These are phyloP conservation scores for Sander vitreus DNA, from an alignment of 2,113 vertebrate genomes.

Conservation along the genomic window DNA sequence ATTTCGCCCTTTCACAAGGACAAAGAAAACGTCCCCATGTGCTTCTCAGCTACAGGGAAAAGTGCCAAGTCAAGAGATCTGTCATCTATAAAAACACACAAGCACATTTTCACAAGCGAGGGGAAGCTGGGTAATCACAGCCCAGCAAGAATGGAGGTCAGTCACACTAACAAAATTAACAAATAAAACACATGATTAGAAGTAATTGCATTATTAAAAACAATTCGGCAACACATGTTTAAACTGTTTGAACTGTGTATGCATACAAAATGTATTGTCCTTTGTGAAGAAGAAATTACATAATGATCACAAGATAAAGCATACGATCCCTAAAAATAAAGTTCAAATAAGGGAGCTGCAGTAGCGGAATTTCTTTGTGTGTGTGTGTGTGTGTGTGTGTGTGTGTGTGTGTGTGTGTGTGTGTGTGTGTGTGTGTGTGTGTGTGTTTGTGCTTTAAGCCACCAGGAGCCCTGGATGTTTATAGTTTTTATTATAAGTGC, in stretches of 20 bases:
- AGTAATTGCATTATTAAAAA: neutral
- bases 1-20: slow-evolving; percentile 64
- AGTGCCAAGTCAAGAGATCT: slow-evolving; percentile 75
- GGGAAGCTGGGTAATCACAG: slow-evolving; percentile 55
- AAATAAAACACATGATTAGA: neutral
- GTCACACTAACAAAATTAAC: neutral
- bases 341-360: neutral
- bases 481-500: slow-evolving; percentile 16
- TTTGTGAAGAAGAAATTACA: neutral
- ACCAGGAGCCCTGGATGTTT: slow-evolving; percentile 13
- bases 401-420: neutral
- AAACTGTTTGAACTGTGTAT: neutral
- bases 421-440: neutral
- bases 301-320: neutral
- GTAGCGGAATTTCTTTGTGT: neutral
- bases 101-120: slow-evolving; percentile 46
- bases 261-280: neutral
- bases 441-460: neutral
- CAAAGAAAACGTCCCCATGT: slow-evolving; percentile 55
- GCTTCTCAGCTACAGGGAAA: slow-evolving; percentile 60
- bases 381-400: neutral
- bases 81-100: slow-evolving; percentile 62
- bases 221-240: neutral
- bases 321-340: neutral
- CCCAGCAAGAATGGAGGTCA: slow-evolving; percentile 50